A percentile compares a stretch with the other conserved stretches of the same genome.
These are phyloP conservation scores for Sarcophaga bullata DNA, from an alignment of 1,140 invertebrate species.

Conservation along the genomic window DNA sequence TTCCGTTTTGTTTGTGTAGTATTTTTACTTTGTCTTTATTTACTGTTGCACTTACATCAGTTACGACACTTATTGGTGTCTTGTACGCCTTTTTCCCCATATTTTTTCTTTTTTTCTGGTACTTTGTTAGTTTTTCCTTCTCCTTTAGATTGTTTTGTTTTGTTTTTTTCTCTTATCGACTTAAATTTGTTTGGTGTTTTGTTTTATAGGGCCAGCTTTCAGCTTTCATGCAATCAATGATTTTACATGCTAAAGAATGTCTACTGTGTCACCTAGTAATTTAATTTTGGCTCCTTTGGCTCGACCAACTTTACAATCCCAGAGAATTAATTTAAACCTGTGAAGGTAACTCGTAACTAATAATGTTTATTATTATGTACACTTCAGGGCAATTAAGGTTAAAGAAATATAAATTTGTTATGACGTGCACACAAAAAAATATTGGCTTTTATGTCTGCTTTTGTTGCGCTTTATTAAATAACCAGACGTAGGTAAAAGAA, in stretches of 20 bases:
- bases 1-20: conserved; percentile 17
- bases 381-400: no score
- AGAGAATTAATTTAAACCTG: no score
- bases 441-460: no score
- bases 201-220: not conserved
- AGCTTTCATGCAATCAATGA: conserved; percentile 32
- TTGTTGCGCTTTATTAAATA: no score
- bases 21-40: conserved; percentile 28
- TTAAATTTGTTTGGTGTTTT: conserved; percentile 10
- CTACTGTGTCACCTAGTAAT: conserved; percentile 29
- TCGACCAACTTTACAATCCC: not conserved
- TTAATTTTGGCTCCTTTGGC: not conserved
- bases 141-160: not conserved
- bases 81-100: not conserved
- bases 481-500: no score
- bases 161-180: not conserved
- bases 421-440: no score
- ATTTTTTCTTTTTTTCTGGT: not conserved
- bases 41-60: conserved; percentile 13
- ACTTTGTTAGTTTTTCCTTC: no score
- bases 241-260: conserved; percentile 30
- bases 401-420: no score
- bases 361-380: no score
- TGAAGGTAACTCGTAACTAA: no score
- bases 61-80: conserved; percentile 18